Percentiles rank a stretch among this genome's conserved stretches.
These are phyloP conservation scores for Psilopogon haemacephalus DNA, from an alignment of 2,113 vertebrate genomes.

Conservation along the genomic window DNA sequence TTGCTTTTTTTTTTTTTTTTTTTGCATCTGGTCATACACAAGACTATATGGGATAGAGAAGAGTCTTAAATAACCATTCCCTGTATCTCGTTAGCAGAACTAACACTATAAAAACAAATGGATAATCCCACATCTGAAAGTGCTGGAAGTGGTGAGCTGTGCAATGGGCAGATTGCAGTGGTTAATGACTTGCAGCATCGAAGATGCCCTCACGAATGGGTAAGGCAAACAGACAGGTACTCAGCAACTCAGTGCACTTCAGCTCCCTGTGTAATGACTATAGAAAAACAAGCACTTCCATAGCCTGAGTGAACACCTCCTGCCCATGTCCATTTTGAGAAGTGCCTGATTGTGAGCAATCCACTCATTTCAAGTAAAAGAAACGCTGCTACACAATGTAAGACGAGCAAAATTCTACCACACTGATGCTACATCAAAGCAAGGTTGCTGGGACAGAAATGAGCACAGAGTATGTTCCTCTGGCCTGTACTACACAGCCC, in stretches of 20 bases:
- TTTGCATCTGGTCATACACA: background rate
- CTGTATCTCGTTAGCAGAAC: background rate
- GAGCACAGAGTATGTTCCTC: background rate
- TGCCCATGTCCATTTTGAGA: background rate
- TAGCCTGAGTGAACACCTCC: rapidly evolving
- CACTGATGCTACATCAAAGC: background rate
- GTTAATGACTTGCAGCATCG: background rate
- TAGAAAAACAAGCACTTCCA: background rate
- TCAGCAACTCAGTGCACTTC: background rate
- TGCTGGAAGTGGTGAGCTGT: background rate
- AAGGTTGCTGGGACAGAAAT: background rate
- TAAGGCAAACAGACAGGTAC: background rate
- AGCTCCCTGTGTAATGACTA: background rate
- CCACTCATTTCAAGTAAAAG: background rate
- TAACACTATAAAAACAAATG: background rate
- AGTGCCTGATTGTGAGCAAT: background rate
- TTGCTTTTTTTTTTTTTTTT: background rate
- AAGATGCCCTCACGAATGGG: rapidly evolving
- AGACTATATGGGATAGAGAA: background rate
- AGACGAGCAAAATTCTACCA: background rate
- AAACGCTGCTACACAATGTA: background rate
- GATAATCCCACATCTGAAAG: background rate
- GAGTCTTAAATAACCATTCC: background rate
- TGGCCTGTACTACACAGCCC: background rate
- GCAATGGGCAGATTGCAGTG: rapidly evolving